phyloP scores from a whole-genome alignment of 2,113 vertebrate genomes.

The Puntigrus tetrazona region DNA sequence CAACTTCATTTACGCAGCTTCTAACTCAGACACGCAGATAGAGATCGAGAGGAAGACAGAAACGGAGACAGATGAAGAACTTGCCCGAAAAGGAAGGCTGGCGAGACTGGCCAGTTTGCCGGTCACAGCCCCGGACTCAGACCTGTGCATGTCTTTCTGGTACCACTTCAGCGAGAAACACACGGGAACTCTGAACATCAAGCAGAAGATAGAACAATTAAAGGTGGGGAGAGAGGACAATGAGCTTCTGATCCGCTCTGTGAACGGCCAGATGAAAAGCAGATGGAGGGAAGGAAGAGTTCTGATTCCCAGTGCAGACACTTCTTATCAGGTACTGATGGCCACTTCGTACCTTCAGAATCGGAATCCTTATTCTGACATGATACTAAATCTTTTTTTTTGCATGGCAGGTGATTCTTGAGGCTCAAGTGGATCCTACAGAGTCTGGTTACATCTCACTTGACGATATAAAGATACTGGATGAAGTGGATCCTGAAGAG shows the following conservation, averaged over 20 bases:
- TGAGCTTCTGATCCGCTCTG: conserved; percentile 79
- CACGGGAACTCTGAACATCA: conserved; percentile 81
- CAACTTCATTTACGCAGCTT: conserved; percentile 32
- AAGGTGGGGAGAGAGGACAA: conserved; percentile 45
- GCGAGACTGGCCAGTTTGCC: conserved; percentile 77
- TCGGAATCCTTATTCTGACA: background rate
- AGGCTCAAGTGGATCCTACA: conserved; percentile 84
- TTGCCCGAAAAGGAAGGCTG: conserved; percentile 58
- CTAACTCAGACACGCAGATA: background rate
- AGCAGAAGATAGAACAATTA: conserved; percentile 75
- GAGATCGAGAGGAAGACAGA: conserved; percentile 13
- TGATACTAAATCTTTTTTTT: conserved; percentile 1
- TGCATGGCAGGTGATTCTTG: conserved; percentile 87
- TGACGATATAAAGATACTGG: conserved; percentile 88
- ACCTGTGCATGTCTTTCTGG: conserved; percentile 96
- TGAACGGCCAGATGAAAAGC: conserved; percentile 78
- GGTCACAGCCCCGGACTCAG: conserved; percentile 75
- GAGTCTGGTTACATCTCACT: conserved; percentile 86
- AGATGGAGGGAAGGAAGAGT: conserved; percentile 89
- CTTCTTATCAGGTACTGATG: conserved; percentile 81
- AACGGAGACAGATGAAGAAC: conserved; percentile 75
- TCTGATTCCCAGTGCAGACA: conserved; percentile 80
- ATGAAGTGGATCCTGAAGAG: conserved; percentile 76
- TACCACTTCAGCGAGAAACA: conserved; percentile 84
- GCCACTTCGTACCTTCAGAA: too few species aligned